Conservation (phyloP, 1,140 invertebrate species). For the Myzus persicae region DNA sequence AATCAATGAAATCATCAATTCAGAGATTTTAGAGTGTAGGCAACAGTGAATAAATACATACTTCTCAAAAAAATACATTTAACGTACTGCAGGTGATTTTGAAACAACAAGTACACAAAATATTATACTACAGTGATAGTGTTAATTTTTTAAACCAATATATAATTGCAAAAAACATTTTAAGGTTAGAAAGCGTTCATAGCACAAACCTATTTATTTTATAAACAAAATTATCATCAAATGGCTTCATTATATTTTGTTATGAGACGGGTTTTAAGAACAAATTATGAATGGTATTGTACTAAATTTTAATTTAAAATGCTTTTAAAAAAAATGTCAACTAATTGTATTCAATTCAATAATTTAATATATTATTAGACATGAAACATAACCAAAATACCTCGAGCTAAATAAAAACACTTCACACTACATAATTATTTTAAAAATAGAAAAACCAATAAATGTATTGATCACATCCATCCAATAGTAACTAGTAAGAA, state of each 20-base stretch:
- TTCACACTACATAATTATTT: background rate
- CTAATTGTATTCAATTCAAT: background rate
- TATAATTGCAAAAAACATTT: background rate
- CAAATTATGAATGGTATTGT: background rate
- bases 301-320: constrained; percentile 8
- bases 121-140: background rate
- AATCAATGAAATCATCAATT: background rate
- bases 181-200: background rate
- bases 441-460: background rate
- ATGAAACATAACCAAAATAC: background rate
- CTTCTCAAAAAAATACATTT: background rate
- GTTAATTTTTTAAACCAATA: background rate
- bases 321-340: constrained; percentile 16
- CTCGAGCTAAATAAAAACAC: background rate
- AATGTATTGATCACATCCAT: background rate
- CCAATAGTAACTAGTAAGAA: background rate
- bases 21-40: too few relatives aligned
- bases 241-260: background rate
- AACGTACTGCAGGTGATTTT: background rate
- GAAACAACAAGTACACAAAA: too few relatives aligned
- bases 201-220: background rate
- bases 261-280: background rate
- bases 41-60: background rate
- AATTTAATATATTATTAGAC: background rate
- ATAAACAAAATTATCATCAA: background rate